phyloP scores from a whole-genome alignment of 2,113 vertebrate species.

The Mus musculus region GRCm39 chr2:104702501-104703000 shows the following conservation, averaged over 20 bases:
- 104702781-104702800: not conserved
- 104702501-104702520: not conserved
- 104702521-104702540: not conserved
- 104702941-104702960: not conserved
- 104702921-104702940: not conserved
- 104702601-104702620: not conserved
- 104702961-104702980: not conserved
- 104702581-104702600: not conserved
- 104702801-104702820: not conserved
- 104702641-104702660: too few relatives aligned
- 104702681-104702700: not conserved
- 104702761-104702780: too few relatives aligned
- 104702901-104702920: not conserved
- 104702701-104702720: not conserved
- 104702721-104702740: not conserved
- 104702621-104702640: not conserved
- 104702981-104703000: too few relatives aligned
- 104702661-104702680: not conserved
- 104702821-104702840: not conserved
- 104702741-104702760: not conserved
- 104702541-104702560: not conserved
- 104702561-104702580: not conserved
- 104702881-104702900: not conserved
- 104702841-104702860: not conserved
- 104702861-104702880: not conserved